These are phyloP conservation scores for Bufo bufo DNA, from an alignment of 2,113 vertebrate species.

Conservation along the genomic window DNA sequence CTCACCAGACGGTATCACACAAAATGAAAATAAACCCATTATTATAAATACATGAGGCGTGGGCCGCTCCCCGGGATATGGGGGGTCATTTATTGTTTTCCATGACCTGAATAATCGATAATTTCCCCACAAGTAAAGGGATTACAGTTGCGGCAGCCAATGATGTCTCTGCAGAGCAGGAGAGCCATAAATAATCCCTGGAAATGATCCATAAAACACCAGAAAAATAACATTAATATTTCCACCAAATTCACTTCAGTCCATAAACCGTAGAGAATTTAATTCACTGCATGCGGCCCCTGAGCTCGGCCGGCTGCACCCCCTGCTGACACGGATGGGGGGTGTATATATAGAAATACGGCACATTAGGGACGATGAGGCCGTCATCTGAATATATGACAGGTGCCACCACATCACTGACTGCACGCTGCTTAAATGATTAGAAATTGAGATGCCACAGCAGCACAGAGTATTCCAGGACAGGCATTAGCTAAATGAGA, in stretches of 20 bases:
- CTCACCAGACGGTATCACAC: not conserved
- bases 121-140: not conserved
- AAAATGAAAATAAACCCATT: too few relatives aligned
- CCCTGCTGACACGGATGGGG: too few relatives aligned
- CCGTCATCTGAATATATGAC: too few relatives aligned
- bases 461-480: not conserved
- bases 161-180: not conserved
- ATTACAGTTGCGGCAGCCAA: not conserved
- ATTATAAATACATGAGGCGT: not conserved
- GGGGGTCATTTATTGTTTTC: not conserved
- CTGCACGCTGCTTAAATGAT: too few relatives aligned
- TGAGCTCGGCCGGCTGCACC: too few relatives aligned
- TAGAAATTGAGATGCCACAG: not conserved
- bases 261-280: not conserved
- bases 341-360: too few relatives aligned
- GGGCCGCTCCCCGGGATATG: not conserved
- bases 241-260: not conserved
- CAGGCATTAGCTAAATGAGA: not conserved
- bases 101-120: not conserved
- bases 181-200: not conserved
- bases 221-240: conserved; percentile 7
- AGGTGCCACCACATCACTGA: too few relatives aligned
- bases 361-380: too few relatives aligned
- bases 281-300: too few relatives aligned
- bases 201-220: conserved; percentile 7